Base-by-base conservation (phyloP, 2,113 vertebrate species). In the Natator depressus region DNA sequence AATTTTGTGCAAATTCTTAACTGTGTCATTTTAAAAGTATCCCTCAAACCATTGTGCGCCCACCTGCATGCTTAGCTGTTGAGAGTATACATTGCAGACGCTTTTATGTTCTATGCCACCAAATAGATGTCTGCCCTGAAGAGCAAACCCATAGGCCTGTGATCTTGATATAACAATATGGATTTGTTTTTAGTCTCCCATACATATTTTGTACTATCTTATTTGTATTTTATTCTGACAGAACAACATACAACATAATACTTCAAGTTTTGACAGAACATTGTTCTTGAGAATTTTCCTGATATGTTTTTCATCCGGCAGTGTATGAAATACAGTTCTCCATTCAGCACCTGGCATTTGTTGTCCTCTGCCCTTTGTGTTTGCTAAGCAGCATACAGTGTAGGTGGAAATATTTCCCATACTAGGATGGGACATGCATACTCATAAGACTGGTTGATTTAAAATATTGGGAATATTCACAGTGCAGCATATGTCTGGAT, bases 361-460 rank as follows among this genome's bases (percentile, higher is more conserved):
- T 75, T 90, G 22, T 69, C 50, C 50, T 91, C 5, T 7, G 62
- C 46, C 20, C 95, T 85, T 91, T 65, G 62, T 88, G 53, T 89
- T 83, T 93, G 35, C 29, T 69, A 87, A 88, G 5, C 57, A 94
- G 47, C 81, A 86, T 2, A 55, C 4, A 82, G 29, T 11, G 38
- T n/a, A 65, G 53, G 29, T 90, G 31, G 7, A 94, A 93, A 94
- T 59, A 50, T 10, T 94, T 85, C 93, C 6, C 75, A 91, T 85
- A 85, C 89, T 24, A 91, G 2, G 8, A 88, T 25, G 88, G 42
- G 29, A 5, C 79, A 90, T 50, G 29, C 6, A 42, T 79, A 47
- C 29, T 87, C 53, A 50, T 19, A 89, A 91, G 94, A 85, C 53
- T 65, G 5, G 10, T 83, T 93, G 38, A 31, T 92, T 93, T 53